Evolutionary conservation across 2,888 invertebrate genomes (phyloP), one percentile per base, ranked within the genome.

Genomic region (Leptinotarsa rubiginosa): DNA sequence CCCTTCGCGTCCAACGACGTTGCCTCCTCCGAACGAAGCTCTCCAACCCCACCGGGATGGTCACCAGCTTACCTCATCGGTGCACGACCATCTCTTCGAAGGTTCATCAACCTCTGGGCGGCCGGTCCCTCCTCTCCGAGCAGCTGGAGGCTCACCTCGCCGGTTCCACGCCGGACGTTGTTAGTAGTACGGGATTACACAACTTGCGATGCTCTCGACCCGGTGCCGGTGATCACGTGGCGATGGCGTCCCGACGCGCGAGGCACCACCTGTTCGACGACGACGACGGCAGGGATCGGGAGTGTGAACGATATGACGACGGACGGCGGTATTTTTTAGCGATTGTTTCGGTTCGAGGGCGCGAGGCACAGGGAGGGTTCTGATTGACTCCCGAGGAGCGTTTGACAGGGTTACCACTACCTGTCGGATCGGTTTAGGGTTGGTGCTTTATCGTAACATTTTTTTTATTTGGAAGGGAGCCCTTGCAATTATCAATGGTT

Each of bases 51-150:
- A 62, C 25, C 68, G 18, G 4, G 68, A 52, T 56, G 49, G 41
- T 64, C 72, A 69, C 65, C 69, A 69, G 62, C 70, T 72, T 71
- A 77, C 79, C 82, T 84, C 83, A 81, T 83, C 85, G 83, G 73
- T 78, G 75, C 87, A 89, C 88, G 89, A 86, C 85, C 83, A 73
- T 65, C 65, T 65, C 49, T 69, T 22, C 22, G 64, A 65, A 47
- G 87, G 86, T 87, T 87, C 88, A 88, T 83, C 83, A 86, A 87
- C 86, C 87, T 86, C 71, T 50, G 65, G 62, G 88, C 87, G 88
- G 89, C 87, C 86, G 84, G 84, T 84, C 84, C 84, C 85, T 84
- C 84, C 83, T 83, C 83, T 82, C 83, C 81, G 73, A 67, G 68
- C 69, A 69, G 78, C 82, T 79, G 77, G 81, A 81, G 81, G 82